Evolutionary conservation across 2,113 vertebrate genomes (phyloP).

Genomic region (Nicator chloris): DNA sequence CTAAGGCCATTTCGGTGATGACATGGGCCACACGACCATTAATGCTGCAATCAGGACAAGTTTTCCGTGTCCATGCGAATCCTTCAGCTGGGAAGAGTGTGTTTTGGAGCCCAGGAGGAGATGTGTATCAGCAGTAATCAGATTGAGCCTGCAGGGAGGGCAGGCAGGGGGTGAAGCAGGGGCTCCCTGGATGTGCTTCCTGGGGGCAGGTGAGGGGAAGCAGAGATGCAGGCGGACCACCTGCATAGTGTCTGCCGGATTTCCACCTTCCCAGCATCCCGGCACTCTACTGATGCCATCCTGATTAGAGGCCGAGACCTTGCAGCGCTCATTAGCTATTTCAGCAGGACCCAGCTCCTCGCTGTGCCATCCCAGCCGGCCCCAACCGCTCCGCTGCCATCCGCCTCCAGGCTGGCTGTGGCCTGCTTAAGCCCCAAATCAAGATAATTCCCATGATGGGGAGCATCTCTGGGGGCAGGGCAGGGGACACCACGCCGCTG

Average conservation of each 20-base stretch:
- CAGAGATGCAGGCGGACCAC: neutral
- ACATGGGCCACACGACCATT: slow-evolving; percentile 65
- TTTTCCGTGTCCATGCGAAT: slow-evolving; percentile 55
- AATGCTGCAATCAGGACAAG: slow-evolving; percentile 61
- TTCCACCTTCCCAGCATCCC: neutral
- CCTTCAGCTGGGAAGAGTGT: slow-evolving; percentile 58
- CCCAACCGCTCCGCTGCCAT: slow-evolving; percentile 71
- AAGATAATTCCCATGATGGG: slow-evolving; percentile 81
- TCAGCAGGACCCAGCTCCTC: neutral
- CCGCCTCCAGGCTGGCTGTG: slow-evolving; percentile 67
- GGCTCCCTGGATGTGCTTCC: neutral
- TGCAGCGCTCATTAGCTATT: neutral
- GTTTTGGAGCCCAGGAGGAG: slow-evolving; percentile 62
- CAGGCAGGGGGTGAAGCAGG: neutral
- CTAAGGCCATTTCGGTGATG: slow-evolving; percentile 69
- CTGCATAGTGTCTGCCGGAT: neutral
- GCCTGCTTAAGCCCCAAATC: slow-evolving; percentile 73
- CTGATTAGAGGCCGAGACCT: neutral
- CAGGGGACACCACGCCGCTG: slow-evolving; percentile 63
- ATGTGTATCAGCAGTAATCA: slow-evolving; percentile 71
- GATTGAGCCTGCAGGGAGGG: slow-evolving; percentile 54
- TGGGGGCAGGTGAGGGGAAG: neutral
- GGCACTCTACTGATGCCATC: neutral
- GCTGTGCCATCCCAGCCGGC: neutral
- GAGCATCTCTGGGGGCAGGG: slow-evolving; percentile 74